Evolutionary conservation across 35 echinoderm and acorn worm species (phyloP).

Genomic region (Apostichopus japonicus): DNA sequence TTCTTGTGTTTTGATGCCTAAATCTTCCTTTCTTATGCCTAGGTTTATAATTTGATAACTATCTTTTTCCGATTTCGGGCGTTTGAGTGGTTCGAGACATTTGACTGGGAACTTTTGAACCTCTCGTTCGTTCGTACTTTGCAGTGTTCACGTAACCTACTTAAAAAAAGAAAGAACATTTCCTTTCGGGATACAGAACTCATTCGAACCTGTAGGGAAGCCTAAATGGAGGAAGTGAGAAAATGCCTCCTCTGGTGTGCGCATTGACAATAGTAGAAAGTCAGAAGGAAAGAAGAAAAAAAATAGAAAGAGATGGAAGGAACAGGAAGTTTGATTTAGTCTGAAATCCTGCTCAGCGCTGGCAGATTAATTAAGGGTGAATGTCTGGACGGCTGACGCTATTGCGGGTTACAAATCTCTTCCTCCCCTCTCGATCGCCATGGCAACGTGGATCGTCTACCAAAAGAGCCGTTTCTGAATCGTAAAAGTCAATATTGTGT

Average conservation of each 20-base stretch:
- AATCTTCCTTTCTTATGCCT: too few relatives aligned
- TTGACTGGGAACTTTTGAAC: not conserved
- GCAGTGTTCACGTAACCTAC: not conserved
- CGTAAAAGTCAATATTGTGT: not conserved
- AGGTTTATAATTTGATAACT: too few relatives aligned
- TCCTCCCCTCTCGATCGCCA: not conserved
- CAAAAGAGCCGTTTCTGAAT: not conserved
- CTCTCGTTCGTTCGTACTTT: too few relatives aligned
- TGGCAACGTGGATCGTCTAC: not conserved
- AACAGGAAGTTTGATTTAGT: not conserved
- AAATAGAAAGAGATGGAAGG: not conserved
- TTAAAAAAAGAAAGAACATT: not conserved
- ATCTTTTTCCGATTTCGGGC: too few relatives aligned
- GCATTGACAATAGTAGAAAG: not conserved
- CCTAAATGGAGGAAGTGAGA: not conserved
- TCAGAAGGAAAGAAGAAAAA: too few relatives aligned
- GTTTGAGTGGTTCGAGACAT: not conserved
- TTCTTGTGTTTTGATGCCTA: too few relatives aligned
- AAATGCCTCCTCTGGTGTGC: not conserved
- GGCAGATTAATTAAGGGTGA: not conserved
- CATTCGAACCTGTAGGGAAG: not conserved
- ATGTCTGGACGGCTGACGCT: not conserved
- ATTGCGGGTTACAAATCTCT: not conserved
- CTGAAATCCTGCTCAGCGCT: not conserved
- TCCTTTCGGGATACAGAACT: not conserved